Base-by-base conservation (phyloP, 2,113 vertebrate genomes). In the Microcebus jonahi region DNA sequence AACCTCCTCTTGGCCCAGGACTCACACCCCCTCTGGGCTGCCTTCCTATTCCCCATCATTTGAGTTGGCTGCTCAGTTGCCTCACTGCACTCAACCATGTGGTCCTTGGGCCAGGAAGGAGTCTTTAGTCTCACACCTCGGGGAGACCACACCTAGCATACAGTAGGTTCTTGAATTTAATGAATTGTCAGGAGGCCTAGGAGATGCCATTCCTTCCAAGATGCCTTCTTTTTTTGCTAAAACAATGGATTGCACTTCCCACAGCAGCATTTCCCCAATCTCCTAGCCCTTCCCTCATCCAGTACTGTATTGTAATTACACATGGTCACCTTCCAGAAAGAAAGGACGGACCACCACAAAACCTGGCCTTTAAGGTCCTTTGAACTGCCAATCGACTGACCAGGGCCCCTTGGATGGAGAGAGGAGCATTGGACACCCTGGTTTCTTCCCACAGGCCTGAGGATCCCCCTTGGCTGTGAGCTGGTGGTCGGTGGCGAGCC, bases 401-500 rank as follows among this genome's bases (percentile, higher is more conserved):
- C 34, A 34, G 55, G 85, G 76, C 29, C 1, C 29, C 59, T 42
- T 50, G 57, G 23, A 17, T 0, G 10, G 57, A 70, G 34, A 75
- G 21, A 23, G 63, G 84, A 77, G 13, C 45, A 31, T 5, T 88
- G 27, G 53, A 90, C 70, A 36, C 71, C 89, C 15, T 2, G 21
- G 31, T 94, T 79, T 96, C 79, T 97, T 81, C 80, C 90, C 81
- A 91, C 91, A 98, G 98, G 98, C 29, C 96, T 98, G 92, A 98
- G 98, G 95, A 98, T 98, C 18, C 98, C 98, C 25, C 73, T 97
- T 25, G 97, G 97, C 39, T 98, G 98, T 50, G 98, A 98, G 96
- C 93, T 98, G 97, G 98, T 98, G 5, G 98, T 98, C 6, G 98
- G 98, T 4, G 98, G 98, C 0, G 98, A 98, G 81, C 98, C 98